Evolutionary conservation across 2,113 vertebrate species (phyloP), one percentile per base, ranked within the genome.

Genomic region (Elgaria multicarinata): DNA sequence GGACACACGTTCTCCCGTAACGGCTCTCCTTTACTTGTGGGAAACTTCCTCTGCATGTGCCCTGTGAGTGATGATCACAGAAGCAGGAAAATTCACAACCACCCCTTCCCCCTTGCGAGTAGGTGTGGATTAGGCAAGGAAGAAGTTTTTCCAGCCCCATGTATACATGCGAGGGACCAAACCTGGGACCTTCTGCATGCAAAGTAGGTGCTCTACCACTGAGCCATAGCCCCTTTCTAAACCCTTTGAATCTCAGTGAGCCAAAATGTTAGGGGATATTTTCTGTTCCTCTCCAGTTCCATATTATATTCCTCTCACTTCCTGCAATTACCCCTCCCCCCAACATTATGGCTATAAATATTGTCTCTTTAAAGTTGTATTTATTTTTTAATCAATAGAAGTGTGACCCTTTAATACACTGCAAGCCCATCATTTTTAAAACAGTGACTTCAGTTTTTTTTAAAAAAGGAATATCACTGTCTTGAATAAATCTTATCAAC

Each of bases 401-500:
- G 50, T 50, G 26, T 86, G 91, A 90, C 80, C 94, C 92, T 90
- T 22, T 86, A 77, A 87, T 91, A 90, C 78, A n/a, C 87, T 85
- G 87, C 82, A 89, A 93, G 89, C 86, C 87, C 92, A 87, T 90
- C 1, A 74, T 46, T 62, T 62, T 92, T 93, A 75, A 83, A 82
- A 2, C 2, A 93, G 28, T 76, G 26, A 46, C 33, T 82, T 46
- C 16, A 72, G 14, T 44, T 42, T 72, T 50, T 24, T 88, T 42
- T 46, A 66, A 83, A 36, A 4, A 36, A 84, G 5, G 76, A 90
- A 88, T 92, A 85, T 90, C 93, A 95, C 86, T 90, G 91, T 89
- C 87, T 67, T 83, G 67, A 82, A 76, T 86, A 78, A 55, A 92
- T 72, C 76, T 81, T 87, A 85, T 92, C 64, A 92, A 98, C 98